Evolutionary conservation across 1,140 invertebrate species (phyloP).

Genomic region (Campoletis sonorensis): DNA sequence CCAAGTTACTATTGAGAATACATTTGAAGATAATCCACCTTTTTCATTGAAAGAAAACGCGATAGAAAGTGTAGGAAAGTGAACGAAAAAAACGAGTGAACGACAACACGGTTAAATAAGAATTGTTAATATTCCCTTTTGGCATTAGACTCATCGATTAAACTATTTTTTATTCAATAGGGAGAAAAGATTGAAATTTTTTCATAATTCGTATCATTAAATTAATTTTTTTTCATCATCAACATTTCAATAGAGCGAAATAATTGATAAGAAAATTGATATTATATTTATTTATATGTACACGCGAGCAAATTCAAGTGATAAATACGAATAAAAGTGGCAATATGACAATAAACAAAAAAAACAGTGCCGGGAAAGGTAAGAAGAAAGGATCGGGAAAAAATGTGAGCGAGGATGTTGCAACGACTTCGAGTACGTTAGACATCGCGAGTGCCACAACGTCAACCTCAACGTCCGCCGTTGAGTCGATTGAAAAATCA

Average conservation of each 20-base stretch:
- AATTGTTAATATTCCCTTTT: too few relatives aligned
- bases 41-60: background rate
- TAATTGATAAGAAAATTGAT: background rate
- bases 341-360: constrained; percentile 56
- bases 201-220: too few relatives aligned
- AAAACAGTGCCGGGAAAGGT: constrained; percentile 48
- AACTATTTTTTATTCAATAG: too few relatives aligned
- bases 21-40: background rate
- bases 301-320: background rate
- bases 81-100: too few relatives aligned
- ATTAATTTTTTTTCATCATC: too few relatives aligned
- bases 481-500: constrained; percentile 55
- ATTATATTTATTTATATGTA: background rate
- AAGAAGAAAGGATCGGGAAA: constrained; percentile 48
- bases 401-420: constrained; percentile 50
- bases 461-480: constrained; percentile 47
- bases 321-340: constrained; percentile 21
- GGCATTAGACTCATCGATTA: too few relatives aligned
- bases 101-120: too few relatives aligned
- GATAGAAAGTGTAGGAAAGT: too few relatives aligned
- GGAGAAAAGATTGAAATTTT: too few relatives aligned
- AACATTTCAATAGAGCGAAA: background rate
- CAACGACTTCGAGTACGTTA: constrained; percentile 32
- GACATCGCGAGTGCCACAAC: constrained; percentile 29
- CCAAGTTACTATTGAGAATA: constrained; percentile 20